Base-by-base conservation (phyloP, 1,140 invertebrate species). In the Chrysoperla carnea region DNA sequence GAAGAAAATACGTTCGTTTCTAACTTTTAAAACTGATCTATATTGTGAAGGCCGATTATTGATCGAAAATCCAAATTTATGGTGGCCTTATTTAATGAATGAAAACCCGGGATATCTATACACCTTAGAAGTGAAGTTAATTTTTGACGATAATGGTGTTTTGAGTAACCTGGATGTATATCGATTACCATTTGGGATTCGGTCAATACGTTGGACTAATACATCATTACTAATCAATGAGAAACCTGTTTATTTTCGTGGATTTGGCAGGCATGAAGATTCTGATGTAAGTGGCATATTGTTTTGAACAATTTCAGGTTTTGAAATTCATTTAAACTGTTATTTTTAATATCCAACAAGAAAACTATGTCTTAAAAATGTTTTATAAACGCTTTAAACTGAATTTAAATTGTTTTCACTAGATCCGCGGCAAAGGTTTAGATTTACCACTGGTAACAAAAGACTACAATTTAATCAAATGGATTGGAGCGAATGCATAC, bases 181-280 rank as follows among this genome's bases (percentile, higher is more conserved):
- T 57, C 71, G 78, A 44, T 68, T 84, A 41, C 81, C 80, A 39
- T 71, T 96, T 46, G 93, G 93, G 12, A 82, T 97, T 39, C 70
- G 93, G 46, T 82, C 76, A 0, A 60, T 97, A 4, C 64, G 67
- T 9, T 87, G 88, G 74, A 81, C 70, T 1, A 76, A 80, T 42
- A 78, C 72, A 0, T 69, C 73, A 42, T 66, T 96, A 14, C 65
- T 81, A 7, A 77, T 97, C 17, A 98, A 98, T 57, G 70, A 76
- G 14, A 76, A 75, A 55, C 80, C 81, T 1, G 70, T 95, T 14
- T 97, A 97, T 61, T 74, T 96, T 46, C 74, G 80, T 50, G 94
- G 93, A 12, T 93, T 95, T 55, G 91, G 89, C 11, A 81, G 84
- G 56, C 93, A 97, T 56, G 93, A 98, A 66, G 93, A 97, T 67